These are phyloP conservation scores for Eupithecia insigniata DNA, from an alignment of 2,888 invertebrate species.

Conservation along the genomic window DNA sequence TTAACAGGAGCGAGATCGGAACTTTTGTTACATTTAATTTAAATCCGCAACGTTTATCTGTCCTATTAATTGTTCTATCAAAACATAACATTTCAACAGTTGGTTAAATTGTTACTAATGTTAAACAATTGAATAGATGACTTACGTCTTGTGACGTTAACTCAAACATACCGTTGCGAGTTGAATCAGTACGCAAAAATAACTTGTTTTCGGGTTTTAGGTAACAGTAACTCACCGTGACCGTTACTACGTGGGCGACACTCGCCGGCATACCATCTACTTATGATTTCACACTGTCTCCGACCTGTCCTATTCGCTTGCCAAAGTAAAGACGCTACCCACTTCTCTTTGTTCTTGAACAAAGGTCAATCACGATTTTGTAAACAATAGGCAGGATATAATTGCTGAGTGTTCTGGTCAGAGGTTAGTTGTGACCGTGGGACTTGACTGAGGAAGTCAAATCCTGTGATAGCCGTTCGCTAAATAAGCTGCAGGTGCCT, in stretches of 20 bases:
- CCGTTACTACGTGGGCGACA: conserved; percentile 74
- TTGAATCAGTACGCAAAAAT: conserved; percentile 73
- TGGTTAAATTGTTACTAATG: not conserved
- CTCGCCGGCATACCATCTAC: conserved; percentile 53
- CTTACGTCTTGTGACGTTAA: conserved; percentile 1
- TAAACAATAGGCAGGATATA: conserved; percentile 49
- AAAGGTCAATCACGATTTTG: conserved; percentile 57
- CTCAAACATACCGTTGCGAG: conserved; percentile 48
- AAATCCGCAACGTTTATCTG: not conserved
- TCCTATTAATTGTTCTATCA: not conserved
- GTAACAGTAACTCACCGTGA: conserved; percentile 72
- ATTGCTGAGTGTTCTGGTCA: conserved; percentile 41
- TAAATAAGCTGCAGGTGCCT: not conserved
- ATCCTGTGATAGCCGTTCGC: conserved; percentile 5
- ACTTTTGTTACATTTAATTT: not conserved
- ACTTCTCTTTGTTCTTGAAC: conserved; percentile 54
- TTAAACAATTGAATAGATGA: not conserved
- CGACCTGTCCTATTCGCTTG: conserved; percentile 52
- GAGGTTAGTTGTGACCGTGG: conserved; percentile 50
- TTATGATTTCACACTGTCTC: conserved; percentile 44
- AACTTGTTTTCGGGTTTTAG: conserved; percentile 70
- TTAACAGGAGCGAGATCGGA: not conserved
- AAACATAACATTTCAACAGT: not conserved
- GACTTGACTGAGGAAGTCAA: conserved; percentile 44
- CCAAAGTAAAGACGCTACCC: conserved; percentile 43